Evolutionary conservation across 2,113 vertebrate genomes (phyloP).

Genomic region (Triplophysa tibetana): DNA sequence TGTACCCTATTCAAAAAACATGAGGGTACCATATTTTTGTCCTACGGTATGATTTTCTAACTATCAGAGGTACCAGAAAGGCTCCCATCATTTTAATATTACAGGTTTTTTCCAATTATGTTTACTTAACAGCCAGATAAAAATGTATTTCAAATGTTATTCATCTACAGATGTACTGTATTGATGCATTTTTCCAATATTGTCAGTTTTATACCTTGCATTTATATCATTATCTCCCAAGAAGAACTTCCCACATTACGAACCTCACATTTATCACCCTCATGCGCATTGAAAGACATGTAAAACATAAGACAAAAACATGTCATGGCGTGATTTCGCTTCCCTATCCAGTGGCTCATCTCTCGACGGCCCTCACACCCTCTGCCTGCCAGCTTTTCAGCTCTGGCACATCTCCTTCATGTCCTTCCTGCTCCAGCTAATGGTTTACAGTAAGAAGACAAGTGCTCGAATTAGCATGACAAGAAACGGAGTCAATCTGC

Average conservation of each 20-base stretch:
- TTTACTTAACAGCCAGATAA: too few species aligned
- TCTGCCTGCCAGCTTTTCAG: not conserved
- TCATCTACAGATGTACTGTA: too few species aligned
- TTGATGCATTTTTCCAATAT: too few species aligned
- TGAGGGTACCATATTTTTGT: too few species aligned
- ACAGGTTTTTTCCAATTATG: too few species aligned
- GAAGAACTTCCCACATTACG: conserved; percentile 4
- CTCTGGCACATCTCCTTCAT: conserved; percentile 18
- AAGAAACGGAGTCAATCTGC: conserved; percentile 37
- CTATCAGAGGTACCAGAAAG: too few species aligned
- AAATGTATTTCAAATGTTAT: too few species aligned
- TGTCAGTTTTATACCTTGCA: not conserved
- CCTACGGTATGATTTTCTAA: too few species aligned
- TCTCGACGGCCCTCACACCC: conserved; percentile 15
- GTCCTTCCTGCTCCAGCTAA: conserved; percentile 31
- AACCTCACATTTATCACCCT: not conserved
- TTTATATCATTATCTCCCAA: not conserved
- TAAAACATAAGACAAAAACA: conserved; percentile 36
- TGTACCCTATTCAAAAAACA: too few species aligned
- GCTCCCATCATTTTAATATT: too few species aligned
- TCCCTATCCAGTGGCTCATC: conserved; percentile 25
- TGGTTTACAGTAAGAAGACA: conserved; percentile 50
- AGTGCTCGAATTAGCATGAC: conserved; percentile 53
- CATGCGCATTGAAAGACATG: not conserved
- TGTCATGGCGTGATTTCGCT: conserved; percentile 19